Conservation (phyloP, 2,113 vertebrate genomes). For the Strigops habroptila region DNA sequence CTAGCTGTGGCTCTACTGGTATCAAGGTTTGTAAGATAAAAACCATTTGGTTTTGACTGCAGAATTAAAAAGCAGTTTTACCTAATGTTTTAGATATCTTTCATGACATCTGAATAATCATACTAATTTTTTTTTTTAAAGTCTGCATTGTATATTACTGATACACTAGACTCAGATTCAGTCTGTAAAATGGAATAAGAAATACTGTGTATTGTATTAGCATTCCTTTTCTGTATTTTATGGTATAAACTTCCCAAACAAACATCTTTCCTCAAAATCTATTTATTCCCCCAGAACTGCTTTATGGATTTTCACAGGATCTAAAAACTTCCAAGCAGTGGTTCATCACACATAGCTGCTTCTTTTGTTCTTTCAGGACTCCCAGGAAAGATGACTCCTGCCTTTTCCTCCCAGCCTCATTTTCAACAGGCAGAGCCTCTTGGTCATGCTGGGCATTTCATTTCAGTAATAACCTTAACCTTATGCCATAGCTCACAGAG, state of each 20-base stretch:
- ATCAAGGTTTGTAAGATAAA: neutral
- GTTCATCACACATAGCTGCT: neutral
- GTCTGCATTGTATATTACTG: neutral
- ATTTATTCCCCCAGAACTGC: neutral
- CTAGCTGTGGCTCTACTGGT: neutral
- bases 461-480: neutral
- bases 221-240: neutral
- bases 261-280: neutral
- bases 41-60: neutral
- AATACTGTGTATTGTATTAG: neutral
- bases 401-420: neutral
- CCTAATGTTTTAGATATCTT: neutral
- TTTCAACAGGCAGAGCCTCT: neutral
- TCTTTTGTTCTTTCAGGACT: neutral
- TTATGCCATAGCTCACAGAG: neutral
- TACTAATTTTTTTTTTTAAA: neutral
- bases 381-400: neutral
- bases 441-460: neutral
- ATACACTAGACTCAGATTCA: neutral
- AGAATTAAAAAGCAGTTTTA: neutral
- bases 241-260: neutral
- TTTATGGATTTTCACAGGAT: neutral
- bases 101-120: neutral
- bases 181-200: neutral
- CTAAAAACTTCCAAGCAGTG: neutral